Evolutionary conservation across 2,888 invertebrate genomes (phyloP), one percentile per base, ranked within the genome.

Genomic region (Lordiphosa fenestrarum): DNA sequence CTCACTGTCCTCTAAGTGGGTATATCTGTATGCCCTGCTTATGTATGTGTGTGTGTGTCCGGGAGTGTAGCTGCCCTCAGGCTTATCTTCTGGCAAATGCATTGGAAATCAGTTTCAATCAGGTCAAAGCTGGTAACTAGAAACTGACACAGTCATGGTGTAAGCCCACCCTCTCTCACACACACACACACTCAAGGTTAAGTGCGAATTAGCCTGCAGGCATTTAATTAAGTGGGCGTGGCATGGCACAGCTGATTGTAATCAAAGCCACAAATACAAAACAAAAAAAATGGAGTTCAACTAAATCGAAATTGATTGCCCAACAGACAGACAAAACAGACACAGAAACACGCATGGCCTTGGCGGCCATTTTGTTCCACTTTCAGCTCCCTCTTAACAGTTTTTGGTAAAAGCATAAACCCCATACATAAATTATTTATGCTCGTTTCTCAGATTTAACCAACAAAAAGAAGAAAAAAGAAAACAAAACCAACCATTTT

Each of bases 251-350:
- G 42, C 42, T 49, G 81, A 64, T 75, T 68, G 80, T 75, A 80
- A 77, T 83, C 84, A 70, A 49, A 38, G 48, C 41, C 44, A 15
- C 44, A 41, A 52, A 44, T 40, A 49, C 54, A 44, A 54, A 54
- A 44, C 38, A 25, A 35, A 40, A 15, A 15, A 15, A 47, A 49
- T 38, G 21, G 10, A 53, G 40, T 40, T 41, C 46, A 12, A 46
- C 66, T 69, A 80, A 83, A 73, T 76, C 69, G 76, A 85, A 83
- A 83, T 82, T 83, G 85, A 82, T 85, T 85, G 72, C 64, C 68
- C 74, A 73, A 81, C 54, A 47, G 21, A 44, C 23, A 25, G 36
- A 56, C 19, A 37, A 23, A 38, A 38, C 12, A 54, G 30, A 41
- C 36, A 49, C 21, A 50, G 39, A 46, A 36, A 21, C 63, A 69